Base-by-base conservation (phyloP, 64 coral and sea anemone species). In the Catalaphyllia jardinei region DNA sequence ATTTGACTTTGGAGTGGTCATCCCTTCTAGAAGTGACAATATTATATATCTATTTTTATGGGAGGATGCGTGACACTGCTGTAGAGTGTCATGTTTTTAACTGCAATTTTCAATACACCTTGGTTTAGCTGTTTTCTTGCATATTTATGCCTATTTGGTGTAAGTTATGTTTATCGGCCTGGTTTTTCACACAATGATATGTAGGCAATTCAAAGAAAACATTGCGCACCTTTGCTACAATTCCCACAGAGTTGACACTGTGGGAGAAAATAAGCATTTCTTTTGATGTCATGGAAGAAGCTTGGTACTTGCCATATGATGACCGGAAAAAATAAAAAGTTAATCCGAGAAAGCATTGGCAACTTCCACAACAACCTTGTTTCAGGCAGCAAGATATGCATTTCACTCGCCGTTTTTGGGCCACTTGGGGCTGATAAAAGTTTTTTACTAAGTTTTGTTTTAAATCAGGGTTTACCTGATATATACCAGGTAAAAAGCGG, bases 361-460 rank as follows among this genome's bases (percentile, higher is more conserved):
- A 83, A 22, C 31, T 83, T 91, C 38, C 59, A 75, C 22, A 31
- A 65, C 60, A 80, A 55, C 20, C 89, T 91, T 91, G 79, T 83
- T 49, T 54, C 59, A 12, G 71, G 75, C 60, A 91, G 89, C 39
- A 91, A 62, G 29, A 62, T 91, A 35, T 46, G 67, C 33, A 30
- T 91, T 62, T 91, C 79, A 76, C 52, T 84, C 39, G 89, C 79
- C 27, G 80, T 91, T 12, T 74, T 91, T 82, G 89, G 89, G 31
- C 79, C 79, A 51, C 89, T 85, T n/a, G 89, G 89, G 55, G 89
- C 62, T 46, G 89, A 79, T 64, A 91, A 91, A 24, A 83, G 79
- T 50, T 91, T 74, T 75, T 62, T 91, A 17, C 54, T 91, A 31
- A 91, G 85, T n/a, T 83, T 60, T 76, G 57, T 91, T 20, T 72